Percentiles rank a stretch among this genome's conserved stretches.
Evolutionary conservation across 2,113 vertebrate genomes (phyloP).

Genomic region (Thinocorus orbignyianus): DNA sequence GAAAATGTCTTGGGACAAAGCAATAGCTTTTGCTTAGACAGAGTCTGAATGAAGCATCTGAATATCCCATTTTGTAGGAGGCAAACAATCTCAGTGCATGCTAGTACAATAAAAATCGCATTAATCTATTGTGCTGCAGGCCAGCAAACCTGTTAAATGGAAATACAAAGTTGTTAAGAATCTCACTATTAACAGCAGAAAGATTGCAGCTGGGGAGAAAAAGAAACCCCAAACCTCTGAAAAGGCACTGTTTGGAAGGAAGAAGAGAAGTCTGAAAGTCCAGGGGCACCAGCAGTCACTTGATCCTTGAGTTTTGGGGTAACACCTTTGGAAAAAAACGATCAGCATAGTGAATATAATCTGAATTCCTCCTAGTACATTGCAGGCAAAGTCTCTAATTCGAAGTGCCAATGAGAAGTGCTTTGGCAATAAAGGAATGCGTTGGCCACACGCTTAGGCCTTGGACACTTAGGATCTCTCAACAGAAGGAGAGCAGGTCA

Average conservation of each 20-base stretch:
- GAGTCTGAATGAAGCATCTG: constrained; percentile 3
- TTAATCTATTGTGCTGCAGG: constrained; percentile 26
- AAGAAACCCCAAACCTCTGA: not conserved
- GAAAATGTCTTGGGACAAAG: constrained; percentile 8
- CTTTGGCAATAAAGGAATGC: not conserved
- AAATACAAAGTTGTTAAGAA: constrained; percentile 2
- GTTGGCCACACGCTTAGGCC: not conserved
- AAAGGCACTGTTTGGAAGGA: not conserved
- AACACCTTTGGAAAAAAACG: not conserved
- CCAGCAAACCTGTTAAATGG: constrained; percentile 23
- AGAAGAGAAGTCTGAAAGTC: not conserved
- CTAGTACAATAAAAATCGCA: constrained; percentile 38
- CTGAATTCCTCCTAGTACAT: not conserved
- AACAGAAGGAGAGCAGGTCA: not conserved
- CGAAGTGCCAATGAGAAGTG: not conserved
- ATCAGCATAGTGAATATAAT: not conserved
- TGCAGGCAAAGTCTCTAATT: not conserved
- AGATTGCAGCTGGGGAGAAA: not conserved
- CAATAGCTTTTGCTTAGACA: not conserved
- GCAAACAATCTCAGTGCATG: not conserved
- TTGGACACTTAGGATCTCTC: not conserved
- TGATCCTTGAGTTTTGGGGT: not conserved
- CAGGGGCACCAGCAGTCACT: not conserved
- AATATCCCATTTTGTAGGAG: constrained; percentile 46
- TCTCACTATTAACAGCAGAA: not conserved